Conservation (phyloP, 2,888 invertebrate species). For the Atrina japonica region DNA sequence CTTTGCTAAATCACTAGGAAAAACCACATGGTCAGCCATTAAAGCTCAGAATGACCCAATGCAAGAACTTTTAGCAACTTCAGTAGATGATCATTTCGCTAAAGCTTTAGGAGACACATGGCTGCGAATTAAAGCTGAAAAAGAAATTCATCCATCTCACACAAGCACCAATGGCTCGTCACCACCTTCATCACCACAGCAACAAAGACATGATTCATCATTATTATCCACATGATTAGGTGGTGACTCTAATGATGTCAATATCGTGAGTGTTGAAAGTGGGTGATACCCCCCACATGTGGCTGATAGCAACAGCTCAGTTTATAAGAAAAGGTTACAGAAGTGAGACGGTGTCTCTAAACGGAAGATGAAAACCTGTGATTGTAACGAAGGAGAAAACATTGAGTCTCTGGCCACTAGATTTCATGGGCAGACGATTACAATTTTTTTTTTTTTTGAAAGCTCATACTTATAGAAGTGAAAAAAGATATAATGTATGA, state of each 20-base stretch:
- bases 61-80: conserved; percentile 59
- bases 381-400: not conserved
- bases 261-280: too few relatives aligned
- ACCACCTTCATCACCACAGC: conserved; percentile 40
- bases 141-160: conserved; percentile 56
- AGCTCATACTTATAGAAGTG: too few relatives aligned
- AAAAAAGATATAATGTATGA: too few relatives aligned
- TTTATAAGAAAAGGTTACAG: too few relatives aligned
- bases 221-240: conserved; percentile 61
- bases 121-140: conserved; percentile 81
- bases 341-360: not conserved
- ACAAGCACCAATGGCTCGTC: conserved; percentile 44
- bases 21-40: conserved; percentile 86
- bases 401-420: too few relatives aligned
- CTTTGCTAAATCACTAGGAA: conserved; percentile 92
- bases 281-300: too few relatives aligned
- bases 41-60: conserved; percentile 70
- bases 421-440: too few relatives aligned
- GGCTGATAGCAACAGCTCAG: too few relatives aligned
- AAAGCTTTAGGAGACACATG: conserved; percentile 92
- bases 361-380: not conserved
- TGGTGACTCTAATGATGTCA: too few relatives aligned
- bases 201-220: conserved; percentile 53
- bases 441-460: too few relatives aligned
- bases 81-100: conserved; percentile 94